Conservation (phyloP, 1,140 invertebrate genomes). For the Notospermus geniculatus region DNA sequence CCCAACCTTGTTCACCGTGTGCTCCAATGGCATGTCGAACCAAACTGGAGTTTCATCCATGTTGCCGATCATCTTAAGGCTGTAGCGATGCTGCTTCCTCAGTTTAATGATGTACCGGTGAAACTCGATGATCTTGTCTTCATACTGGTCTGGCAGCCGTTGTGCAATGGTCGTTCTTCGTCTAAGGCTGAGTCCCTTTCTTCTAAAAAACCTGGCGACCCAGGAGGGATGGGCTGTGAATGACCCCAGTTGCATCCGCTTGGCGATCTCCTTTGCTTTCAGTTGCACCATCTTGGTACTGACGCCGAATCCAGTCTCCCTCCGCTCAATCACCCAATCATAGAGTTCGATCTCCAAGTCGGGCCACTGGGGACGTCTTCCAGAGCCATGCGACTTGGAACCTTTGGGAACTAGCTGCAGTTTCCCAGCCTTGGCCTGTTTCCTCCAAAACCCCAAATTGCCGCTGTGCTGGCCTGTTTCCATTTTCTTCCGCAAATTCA, state of each 20-base stretch:
- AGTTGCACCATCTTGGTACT: neutral
- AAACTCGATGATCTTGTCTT: no score
- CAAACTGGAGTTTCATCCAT: no score
- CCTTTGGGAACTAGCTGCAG: neutral
- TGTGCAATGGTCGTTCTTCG: neutral
- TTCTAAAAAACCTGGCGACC: neutral
- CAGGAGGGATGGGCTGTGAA: neutral
- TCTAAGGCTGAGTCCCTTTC: neutral
- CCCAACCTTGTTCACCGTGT: no score
- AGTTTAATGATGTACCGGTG: no score
- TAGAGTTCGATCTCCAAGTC: neutral
- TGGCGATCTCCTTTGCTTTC: neutral
- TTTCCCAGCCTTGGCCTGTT: neutral
- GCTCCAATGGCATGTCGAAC: no score
- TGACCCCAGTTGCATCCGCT: neutral
- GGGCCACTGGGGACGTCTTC: neutral
- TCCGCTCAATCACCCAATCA: neutral
- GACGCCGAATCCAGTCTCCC: neutral
- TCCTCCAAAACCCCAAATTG: neutral
- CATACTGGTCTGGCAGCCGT: no score
- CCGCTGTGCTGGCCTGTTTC: neutral
- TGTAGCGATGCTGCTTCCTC: no score
- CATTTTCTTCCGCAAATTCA: neutral
- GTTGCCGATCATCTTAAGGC: no score
- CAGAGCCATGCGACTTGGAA: neutral